These are phyloP conservation scores for Lasiurus borealis DNA, from an alignment of 2,113 vertebrate species.

Conservation along the genomic window DNA sequence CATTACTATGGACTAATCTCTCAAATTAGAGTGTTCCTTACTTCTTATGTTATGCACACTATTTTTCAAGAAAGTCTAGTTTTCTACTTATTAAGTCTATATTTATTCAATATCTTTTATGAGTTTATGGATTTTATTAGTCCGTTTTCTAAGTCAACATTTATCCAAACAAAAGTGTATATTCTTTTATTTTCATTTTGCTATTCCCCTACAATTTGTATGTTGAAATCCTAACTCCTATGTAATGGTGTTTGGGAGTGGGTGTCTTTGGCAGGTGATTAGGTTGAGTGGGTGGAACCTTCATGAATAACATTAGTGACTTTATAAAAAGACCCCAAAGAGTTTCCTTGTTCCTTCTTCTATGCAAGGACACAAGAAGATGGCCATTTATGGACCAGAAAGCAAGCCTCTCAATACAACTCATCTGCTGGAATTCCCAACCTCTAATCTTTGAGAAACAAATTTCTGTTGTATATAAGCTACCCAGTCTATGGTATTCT, in stretches of 20 bases:
- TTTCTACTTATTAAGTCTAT: constrained; percentile 17
- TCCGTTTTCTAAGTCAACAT: not conserved
- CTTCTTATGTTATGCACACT: not conserved
- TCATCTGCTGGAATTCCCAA: not conserved
- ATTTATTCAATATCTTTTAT: not conserved
- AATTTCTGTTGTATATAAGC: not conserved
- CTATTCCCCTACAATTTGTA: not conserved
- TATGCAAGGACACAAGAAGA: not conserved
- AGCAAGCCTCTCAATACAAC: not conserved
- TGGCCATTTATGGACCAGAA: not conserved
- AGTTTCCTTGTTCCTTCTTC: not conserved
- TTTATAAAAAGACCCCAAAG: not conserved
- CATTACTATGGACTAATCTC: not conserved
- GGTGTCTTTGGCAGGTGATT: not conserved
- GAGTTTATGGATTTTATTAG: not conserved
- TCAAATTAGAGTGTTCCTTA: not conserved
- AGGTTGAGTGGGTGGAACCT: not conserved
- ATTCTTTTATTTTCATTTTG: constrained; percentile 26
- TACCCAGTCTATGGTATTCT: not conserved
- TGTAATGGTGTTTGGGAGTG: not conserved
- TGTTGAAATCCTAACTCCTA: not conserved
- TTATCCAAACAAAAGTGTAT: not conserved
- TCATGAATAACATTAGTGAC: not conserved
- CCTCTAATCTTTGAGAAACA: not conserved
- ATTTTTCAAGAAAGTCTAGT: not conserved